Conservation (phyloP, 2,888 invertebrate species). For the Aphodius sticticus region DNA sequence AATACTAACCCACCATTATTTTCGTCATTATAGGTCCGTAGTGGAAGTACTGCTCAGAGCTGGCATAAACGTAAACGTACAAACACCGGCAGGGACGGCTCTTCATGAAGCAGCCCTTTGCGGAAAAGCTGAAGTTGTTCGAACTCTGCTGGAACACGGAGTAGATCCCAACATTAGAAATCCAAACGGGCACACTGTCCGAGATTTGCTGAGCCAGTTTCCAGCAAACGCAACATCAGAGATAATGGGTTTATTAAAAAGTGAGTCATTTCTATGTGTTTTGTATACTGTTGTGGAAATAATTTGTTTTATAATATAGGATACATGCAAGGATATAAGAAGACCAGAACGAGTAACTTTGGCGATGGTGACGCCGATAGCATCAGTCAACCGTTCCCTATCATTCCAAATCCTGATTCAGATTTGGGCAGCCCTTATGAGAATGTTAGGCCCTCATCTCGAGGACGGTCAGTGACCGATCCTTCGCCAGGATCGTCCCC, state of each 20-base stretch:
- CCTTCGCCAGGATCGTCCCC: conserved; percentile 66
- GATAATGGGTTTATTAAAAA: conserved; percentile 84
- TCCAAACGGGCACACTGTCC: conserved; percentile 81
- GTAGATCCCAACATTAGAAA: conserved; percentile 84
- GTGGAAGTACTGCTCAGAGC: conserved; percentile 83
- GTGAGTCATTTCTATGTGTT: conserved; percentile 62
- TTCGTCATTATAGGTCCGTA: conserved; percentile 68
- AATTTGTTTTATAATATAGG: not conserved
- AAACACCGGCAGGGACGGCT: conserved; percentile 87
- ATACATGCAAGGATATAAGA: conserved; percentile 40
- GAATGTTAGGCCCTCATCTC: conserved; percentile 65
- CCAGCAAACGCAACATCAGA: conserved; percentile 89
- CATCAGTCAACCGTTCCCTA: conserved; percentile 67
- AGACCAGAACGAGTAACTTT: conserved; percentile 42
- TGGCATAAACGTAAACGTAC: conserved; percentile 87
- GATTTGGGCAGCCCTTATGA: conserved; percentile 71
- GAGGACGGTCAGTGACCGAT: conserved; percentile 59
- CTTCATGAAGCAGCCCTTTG: conserved; percentile 93
- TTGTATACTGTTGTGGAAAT: conserved; percentile 13
- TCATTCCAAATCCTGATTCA: conserved; percentile 69
- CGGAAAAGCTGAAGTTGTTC: conserved; percentile 89
- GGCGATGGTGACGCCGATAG: conserved; percentile 59
- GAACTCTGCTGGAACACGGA: conserved; percentile 80
- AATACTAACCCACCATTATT: conserved; percentile 32
- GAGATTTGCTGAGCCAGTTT: conserved; percentile 86